Base-by-base conservation (phyloP, 2,888 invertebrate genomes). In the Drosophila pegasa region DNA sequence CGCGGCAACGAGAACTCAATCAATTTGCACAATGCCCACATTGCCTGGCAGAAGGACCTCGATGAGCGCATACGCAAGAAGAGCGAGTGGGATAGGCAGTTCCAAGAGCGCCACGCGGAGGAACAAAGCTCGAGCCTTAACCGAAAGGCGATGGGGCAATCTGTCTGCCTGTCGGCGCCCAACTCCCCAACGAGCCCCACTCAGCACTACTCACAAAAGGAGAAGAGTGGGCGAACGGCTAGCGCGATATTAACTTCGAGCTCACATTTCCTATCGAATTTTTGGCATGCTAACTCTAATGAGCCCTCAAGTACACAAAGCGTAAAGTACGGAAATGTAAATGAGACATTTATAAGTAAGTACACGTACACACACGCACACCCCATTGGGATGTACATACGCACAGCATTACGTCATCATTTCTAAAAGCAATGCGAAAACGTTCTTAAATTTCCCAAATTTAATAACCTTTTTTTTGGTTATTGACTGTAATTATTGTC, bases 181-280 rank as follows among this genome's bases (percentile, higher is more conserved):
- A 88, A 89, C 8, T 90, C 91, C 1, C 90, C 91, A 8, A 87
- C 84, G 25, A 61, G 20, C n/a, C 20, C 45, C 8, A 12, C 14
- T 38, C 47, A 45, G 27, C 45, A 35, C 12, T 4, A 10, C 3
- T 7, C 22, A 8, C 41, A 27, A 8, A 67, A 45, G 16, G 71
- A 67, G 25, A 71, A 75, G 59, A 18, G 40, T 27, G 65, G 56
- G 12, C 58, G 66, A 31, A 57, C 57, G 9, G 66, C 85, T 20
- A 63, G 80, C 16, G 93, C 93, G 47, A 90, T 94, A 61, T 91
- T 93, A 16, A 91, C 92, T 16, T 92, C 93, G 25, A 93, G 94
- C 56, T 95, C 95, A 72, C 94, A 94, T 80, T 95, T 95, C 89
- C 91, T 95, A 8, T 94, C 94, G 78, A 94, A 94, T 89, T 93